Evolutionary conservation across 2,888 invertebrate species (phyloP), one percentile per base, ranked within the genome.

Genomic region (Erebia ligea): DNA sequence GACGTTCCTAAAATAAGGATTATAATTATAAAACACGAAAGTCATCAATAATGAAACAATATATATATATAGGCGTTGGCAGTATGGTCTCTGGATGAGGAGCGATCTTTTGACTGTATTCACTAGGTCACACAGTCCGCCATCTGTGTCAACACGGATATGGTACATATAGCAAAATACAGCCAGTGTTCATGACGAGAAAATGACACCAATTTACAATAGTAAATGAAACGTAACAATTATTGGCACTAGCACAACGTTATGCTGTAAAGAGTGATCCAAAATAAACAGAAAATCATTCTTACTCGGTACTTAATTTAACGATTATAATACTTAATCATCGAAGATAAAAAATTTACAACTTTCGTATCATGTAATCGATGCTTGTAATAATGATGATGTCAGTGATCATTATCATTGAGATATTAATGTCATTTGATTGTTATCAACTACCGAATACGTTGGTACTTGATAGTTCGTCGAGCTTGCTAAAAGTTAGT

Each of bases 361-460:
- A 59, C 34, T 42, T 42, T n/a, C 17, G 59, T 42, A 61, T 61
- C 61, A 13, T 9, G 34, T 58, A 25, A 56, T 42, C 61, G 42
- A 42, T 45, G 11, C n/a, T 45, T 5, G 19, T 19, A 61, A 61
- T 19, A 61, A 61, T 61, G 42, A 61, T 61, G 61, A 61, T 61
- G 61, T 61, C 61, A 61, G 61, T 45, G 42, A 42, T 61, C 42
- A 11, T 45, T 61, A 61, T 61, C 61, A 17, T 13, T 45, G 11
- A 17, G 42, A 45, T 59, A 42, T n/a, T 59, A 25, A 15, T 61
- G 11, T 42, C 13, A 61, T 42, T 40, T 19, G 17, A 61, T 42
- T 19, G 10, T 15, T 10, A 19, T 19, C 8, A 6, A 50, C n/a
- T n/a, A n/a, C 52, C n/a, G 45, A 45, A 45, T 45, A 45, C 2